Conservation (phyloP, 2,113 vertebrate genomes). For the Eublepharis macularius region DNA sequence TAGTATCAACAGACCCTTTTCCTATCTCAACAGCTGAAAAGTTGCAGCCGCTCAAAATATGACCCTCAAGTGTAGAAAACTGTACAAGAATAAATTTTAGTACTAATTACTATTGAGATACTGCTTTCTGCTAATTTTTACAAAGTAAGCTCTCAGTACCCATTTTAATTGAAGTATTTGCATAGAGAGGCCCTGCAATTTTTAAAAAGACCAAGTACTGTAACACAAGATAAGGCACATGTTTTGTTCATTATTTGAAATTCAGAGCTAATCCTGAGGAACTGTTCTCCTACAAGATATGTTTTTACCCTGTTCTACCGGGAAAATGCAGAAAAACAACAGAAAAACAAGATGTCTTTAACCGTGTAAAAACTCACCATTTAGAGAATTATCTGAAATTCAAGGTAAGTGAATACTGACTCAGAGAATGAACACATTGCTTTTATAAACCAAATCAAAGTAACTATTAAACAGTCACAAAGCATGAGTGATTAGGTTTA, state of each 20-base stretch:
- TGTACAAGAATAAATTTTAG: constrained; percentile 37
- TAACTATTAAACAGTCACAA: constrained; percentile 14
- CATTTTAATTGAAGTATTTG: constrained; percentile 65
- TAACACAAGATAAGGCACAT: constrained; percentile 82
- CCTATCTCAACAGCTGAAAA: constrained; percentile 24
- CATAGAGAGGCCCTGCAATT: constrained; percentile 68
- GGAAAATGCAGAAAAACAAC: constrained; percentile 64
- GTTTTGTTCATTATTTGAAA: constrained; percentile 68
- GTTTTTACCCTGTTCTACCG: constrained; percentile 73
- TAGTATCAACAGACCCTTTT: constrained; percentile 40
- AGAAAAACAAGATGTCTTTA: constrained; percentile 40
- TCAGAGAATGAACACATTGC: constrained; percentile 23
- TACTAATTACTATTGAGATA: constrained; percentile 44
- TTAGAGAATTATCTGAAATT: constrained; percentile 33
- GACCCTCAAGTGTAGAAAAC: background rate
- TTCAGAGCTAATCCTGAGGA: constrained; percentile 69
- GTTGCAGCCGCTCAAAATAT: constrained; percentile 27
- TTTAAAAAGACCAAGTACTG: constrained; percentile 60
- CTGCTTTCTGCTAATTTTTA: constrained; percentile 46
- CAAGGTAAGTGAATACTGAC: constrained; percentile 19
- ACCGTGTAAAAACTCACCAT: constrained; percentile 48
- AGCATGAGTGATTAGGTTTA: constrained; percentile 36
- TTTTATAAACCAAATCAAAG: constrained; percentile 30
- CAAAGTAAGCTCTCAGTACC: constrained; percentile 56
- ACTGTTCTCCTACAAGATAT: constrained; percentile 57